Evolutionary conservation across 2,888 invertebrate species (phyloP).

Genomic region (Steromphala cineraria): DNA sequence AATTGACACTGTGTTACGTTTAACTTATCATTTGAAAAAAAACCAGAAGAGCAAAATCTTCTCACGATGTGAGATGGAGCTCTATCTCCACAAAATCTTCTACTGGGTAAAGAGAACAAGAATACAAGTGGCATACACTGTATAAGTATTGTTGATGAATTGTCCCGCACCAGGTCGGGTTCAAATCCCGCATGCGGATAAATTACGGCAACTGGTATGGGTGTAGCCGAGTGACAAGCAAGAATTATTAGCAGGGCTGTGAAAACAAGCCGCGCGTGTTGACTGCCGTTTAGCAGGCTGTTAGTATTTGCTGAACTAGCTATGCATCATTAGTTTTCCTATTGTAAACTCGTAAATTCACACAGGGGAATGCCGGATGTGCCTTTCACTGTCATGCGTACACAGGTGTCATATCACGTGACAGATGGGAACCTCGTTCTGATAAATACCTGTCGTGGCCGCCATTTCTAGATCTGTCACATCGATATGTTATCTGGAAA

Average conservation of each 20-base stretch:
- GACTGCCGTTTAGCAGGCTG: neutral
- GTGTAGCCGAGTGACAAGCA: neutral
- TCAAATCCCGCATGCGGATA: neutral
- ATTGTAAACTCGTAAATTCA: constrained; percentile 8
- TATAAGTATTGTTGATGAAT: neutral
- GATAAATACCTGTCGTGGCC: neutral
- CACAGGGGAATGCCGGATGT: neutral
- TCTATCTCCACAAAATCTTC: too few relatives aligned
- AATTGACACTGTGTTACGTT: too few relatives aligned
- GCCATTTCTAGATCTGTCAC: neutral
- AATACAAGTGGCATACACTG: too few relatives aligned
- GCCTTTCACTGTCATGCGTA: neutral
- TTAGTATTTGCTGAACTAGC: neutral
- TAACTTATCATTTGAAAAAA: too few relatives aligned
- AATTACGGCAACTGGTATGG: neutral
- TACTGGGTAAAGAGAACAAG: too few relatives aligned
- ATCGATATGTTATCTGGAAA: neutral
- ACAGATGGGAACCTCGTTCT: constrained; percentile 1
- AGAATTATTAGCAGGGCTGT: neutral
- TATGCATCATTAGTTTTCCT: constrained; percentile 3
- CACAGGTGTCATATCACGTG: constrained; percentile 2
- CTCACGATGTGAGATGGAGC: too few relatives aligned
- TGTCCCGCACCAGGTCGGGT: neutral
- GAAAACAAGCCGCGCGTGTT: neutral
- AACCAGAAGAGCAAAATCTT: too few relatives aligned